Evolutionary conservation across 2,113 vertebrate genomes (phyloP).

Genomic region (Oxyura jamaicensis): DNA sequence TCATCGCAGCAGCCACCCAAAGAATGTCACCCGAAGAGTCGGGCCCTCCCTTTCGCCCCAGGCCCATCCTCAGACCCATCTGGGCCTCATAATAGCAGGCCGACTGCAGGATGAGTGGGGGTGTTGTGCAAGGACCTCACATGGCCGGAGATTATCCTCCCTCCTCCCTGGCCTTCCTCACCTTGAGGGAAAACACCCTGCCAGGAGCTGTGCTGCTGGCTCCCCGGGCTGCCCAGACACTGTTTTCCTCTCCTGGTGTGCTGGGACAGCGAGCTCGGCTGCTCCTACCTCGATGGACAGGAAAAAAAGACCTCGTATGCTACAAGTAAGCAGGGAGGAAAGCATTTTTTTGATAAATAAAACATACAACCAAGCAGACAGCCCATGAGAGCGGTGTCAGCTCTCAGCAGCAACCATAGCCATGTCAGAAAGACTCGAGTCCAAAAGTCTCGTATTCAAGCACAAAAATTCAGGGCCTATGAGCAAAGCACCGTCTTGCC

Average conservation of each 20-base stretch:
- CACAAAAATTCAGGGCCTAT: not conserved
- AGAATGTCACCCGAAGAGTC: not conserved
- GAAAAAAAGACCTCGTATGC: not conserved
- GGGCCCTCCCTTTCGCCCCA: slow-evolving; percentile 11
- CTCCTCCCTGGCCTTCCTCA: not conserved
- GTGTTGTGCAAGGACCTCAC: slow-evolving; percentile 15
- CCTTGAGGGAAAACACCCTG: not conserved
- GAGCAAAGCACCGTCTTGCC: not conserved
- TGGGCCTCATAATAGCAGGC: not conserved
- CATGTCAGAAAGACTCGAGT: not conserved
- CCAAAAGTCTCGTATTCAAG: not conserved
- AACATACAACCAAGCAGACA: not conserved
- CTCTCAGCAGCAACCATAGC: not conserved
- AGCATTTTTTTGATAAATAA: not conserved
- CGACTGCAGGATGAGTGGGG: not conserved
- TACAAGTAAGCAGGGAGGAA: fast-evolving
- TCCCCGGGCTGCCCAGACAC: not conserved
- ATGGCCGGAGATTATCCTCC: not conserved
- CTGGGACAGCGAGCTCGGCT: not conserved
- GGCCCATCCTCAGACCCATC: not conserved
- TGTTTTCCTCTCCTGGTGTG: not conserved
- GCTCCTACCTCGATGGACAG: not conserved
- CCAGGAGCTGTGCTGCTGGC: not conserved
- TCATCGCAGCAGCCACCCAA: slow-evolving; percentile 18
- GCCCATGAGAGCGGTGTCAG: not conserved